Conservation (phyloP, 1,140 invertebrate genomes). For the Drosophila sp. region DNA sequence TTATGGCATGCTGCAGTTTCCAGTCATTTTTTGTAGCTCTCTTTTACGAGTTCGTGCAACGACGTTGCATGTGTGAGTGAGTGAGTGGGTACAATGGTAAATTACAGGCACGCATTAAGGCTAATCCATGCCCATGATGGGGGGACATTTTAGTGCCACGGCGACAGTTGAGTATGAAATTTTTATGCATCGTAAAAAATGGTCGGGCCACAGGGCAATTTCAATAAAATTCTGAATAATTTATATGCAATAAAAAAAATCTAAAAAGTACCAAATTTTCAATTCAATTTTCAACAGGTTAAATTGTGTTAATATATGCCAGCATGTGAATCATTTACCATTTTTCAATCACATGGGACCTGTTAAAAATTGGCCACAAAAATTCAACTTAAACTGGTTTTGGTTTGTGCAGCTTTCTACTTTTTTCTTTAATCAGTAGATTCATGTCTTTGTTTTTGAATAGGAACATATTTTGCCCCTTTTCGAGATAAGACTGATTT, state of each 20-base stretch:
- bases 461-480: too few relatives aligned
- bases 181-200: conserved; percentile 68
- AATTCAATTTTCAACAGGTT: neutral
- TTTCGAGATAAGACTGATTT: too few relatives aligned
- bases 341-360: too few relatives aligned
- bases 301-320: too few relatives aligned
- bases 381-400: too few relatives aligned
- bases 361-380: too few relatives aligned
- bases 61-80: neutral
- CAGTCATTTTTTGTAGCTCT: conserved; percentile 16
- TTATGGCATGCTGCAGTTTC: conserved; percentile 63
- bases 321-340: too few relatives aligned
- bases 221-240: neutral
- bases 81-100: conserved; percentile 34
- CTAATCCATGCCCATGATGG: conserved; percentile 73
- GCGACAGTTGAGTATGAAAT: conserved; percentile 67
- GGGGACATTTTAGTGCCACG: conserved; percentile 60
- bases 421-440: too few relatives aligned
- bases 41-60: conserved; percentile 19
- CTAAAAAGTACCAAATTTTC: neutral
- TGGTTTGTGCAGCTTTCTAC: too few relatives aligned
- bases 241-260: neutral
- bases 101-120: conserved; percentile 58
- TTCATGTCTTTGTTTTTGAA: too few relatives aligned
- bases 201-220: neutral